Conservation (phyloP, 2,113 vertebrate species). For the Campylorhamphus procurvoides region DNA sequence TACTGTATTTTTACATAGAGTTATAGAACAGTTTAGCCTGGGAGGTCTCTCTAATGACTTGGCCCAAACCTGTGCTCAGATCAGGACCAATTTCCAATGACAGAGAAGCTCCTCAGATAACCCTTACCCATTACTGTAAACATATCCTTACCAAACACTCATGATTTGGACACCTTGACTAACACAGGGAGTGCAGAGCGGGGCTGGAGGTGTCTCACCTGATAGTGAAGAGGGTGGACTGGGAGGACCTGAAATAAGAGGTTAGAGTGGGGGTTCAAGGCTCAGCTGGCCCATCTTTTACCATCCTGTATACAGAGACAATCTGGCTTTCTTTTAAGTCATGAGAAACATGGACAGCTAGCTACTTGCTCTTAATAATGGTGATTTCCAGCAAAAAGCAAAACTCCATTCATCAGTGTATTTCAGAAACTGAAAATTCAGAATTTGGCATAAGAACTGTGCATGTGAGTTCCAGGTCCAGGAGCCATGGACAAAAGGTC, state of each 20-base stretch:
- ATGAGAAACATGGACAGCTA: not conserved
- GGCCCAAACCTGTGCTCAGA: not conserved
- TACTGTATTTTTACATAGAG: not conserved
- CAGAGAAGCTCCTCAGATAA: not conserved
- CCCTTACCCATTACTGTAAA: not conserved
- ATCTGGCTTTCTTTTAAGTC: not conserved
- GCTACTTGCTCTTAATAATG: not conserved
- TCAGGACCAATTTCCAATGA: not conserved
- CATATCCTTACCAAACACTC: not conserved
- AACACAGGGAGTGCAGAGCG: not conserved
- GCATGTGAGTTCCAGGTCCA: not conserved
- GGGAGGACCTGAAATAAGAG: not conserved
- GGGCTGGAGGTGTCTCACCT: not conserved
- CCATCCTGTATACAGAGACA: rapidly evolving
- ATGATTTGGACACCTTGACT: not conserved
- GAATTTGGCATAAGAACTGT: not conserved
- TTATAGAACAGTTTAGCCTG: not conserved
- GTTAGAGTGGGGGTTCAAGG: not conserved
- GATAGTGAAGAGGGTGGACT: too few species aligned
- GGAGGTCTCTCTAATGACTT: not conserved
- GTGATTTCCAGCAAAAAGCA: not conserved
- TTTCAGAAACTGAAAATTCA: not conserved
- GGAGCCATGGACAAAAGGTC: not conserved
- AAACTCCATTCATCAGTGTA: not conserved
- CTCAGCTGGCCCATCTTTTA: not conserved